Base-by-base conservation (phyloP, 2,797 vertebrate species). In the Notamacropus eugenii region DNA sequence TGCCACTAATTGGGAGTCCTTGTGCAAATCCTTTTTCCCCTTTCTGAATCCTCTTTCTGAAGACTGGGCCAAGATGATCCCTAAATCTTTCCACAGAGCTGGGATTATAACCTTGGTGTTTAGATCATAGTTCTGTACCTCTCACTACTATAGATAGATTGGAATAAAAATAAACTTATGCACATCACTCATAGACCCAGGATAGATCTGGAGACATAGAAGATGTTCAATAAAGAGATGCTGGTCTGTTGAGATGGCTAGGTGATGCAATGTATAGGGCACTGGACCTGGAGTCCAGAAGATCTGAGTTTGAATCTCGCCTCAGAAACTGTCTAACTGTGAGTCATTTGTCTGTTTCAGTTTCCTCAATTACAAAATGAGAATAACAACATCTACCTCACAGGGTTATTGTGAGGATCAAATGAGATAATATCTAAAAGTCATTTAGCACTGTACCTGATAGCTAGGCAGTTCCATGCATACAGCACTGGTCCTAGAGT, bases 361-460 rank as follows among this genome's bases (percentile, higher is more conserved):
- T 67, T 67, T 67, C 62, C 34, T 67, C 4, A 16, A 5, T 4
- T 22, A 5, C 40, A 57, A 28, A 16, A 46, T 46, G 1, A 5
- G 24, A 31, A 13, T 91, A 46, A 90, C 10, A n/a, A 4, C 29
- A 91, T 54, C 55, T 22, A 90, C 12, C 28, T 94, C 50, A 54
- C n/a, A 62, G 59, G 34, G 54, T 74, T 91, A 90, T 46, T 34
- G 40, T 28, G 52, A 96, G 90, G 34, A 74, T 93, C 90, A 31
- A 90, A 92, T 93, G 59, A 62, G 52, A 24, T 19, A 11, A 57
- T 62, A 95, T 22, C 74, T 93, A 24, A 93, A 55, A 91, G 54
- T 91, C 67, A 4, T n/a, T 46, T 22, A 56, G 50, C 92, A 94
- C 2, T 9, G 54, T 13, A 24, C 91, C 58, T 93, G 57, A 50